These are phyloP conservation scores for Hypena proboscidalis DNA, from an alignment of 2,888 invertebrate species.

Conservation along the genomic window DNA sequence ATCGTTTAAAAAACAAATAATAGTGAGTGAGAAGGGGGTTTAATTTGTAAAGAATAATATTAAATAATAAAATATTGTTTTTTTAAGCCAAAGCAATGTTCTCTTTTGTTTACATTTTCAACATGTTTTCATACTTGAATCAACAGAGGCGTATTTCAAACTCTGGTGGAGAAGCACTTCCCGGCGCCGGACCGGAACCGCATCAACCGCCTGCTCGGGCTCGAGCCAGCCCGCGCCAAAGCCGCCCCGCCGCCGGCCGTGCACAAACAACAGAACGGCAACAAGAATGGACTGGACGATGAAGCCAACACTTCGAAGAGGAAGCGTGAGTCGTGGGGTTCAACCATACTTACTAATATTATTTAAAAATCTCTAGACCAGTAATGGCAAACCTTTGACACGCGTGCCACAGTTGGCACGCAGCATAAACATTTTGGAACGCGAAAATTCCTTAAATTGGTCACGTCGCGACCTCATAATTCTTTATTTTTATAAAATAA, in stretches of 20 bases:
- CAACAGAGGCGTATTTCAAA: slow-evolving; percentile 97
- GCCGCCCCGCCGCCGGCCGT: slow-evolving; percentile 48
- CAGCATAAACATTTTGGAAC: too few species aligned
- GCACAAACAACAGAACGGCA: slow-evolving; percentile 56
- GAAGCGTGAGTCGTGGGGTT: slow-evolving; percentile 60
- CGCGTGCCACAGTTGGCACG: too few species aligned
- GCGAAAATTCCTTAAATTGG: too few species aligned
- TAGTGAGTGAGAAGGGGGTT: too few species aligned
- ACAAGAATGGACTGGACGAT: slow-evolving; percentile 55
- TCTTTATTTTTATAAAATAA: too few species aligned
- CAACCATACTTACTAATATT: too few species aligned
- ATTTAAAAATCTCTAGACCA: too few species aligned
- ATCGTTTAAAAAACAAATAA: too few species aligned
- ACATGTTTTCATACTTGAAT: neutral
- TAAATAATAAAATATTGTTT: neutral
- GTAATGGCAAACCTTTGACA: too few species aligned
- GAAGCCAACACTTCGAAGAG: slow-evolving; percentile 70
- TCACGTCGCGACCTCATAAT: too few species aligned
- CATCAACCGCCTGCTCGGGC: slow-evolving; percentile 90
- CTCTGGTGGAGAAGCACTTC: slow-evolving; percentile 99
- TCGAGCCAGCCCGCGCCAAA: slow-evolving; percentile 76
- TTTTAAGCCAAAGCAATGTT: neutral
- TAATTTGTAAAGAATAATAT: too few species aligned
- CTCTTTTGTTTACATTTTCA: too few species aligned
- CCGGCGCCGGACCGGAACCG: slow-evolving; percentile 97